phyloP scores from a whole-genome alignment of 2,113 vertebrate species.

The Mungos mungo region DNA sequence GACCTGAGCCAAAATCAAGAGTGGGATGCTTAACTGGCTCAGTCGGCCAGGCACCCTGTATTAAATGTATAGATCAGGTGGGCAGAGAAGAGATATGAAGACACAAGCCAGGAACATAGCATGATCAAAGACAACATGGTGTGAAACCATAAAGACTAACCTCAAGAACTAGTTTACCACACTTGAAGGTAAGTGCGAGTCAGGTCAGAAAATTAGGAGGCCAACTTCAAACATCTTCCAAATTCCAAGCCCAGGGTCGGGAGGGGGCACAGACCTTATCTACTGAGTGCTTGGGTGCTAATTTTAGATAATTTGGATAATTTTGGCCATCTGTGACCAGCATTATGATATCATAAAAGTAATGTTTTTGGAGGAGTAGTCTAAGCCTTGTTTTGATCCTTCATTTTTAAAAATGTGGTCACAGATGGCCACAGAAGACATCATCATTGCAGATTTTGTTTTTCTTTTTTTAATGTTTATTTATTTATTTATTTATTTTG shows the following conservation, averaged over 20 bases:
- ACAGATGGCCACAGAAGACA: neutral
- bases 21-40: no score
- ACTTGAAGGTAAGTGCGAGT: neutral
- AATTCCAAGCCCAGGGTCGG: neutral
- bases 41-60: no score
- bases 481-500: neutral
- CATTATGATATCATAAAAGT: neutral
- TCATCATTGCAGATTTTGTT: neutral
- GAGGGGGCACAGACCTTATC: neutral
- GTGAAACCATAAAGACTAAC: neutral
- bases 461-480: neutral
- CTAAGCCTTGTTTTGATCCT: neutral
- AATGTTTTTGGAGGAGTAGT: neutral
- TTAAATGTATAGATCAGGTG: neutral
- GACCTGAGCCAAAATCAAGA: no score
- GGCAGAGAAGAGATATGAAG: neutral
- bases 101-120: neutral
- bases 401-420: neutral
- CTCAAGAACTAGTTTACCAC: neutral
- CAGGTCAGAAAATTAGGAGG: neutral
- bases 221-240: neutral
- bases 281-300: neutral
- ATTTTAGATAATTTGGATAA: neutral
- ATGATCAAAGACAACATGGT: neutral
- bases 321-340: neutral